Conservation (phyloP, 2,797 vertebrate species). For the Falco novaeseelandiae region DNA sequence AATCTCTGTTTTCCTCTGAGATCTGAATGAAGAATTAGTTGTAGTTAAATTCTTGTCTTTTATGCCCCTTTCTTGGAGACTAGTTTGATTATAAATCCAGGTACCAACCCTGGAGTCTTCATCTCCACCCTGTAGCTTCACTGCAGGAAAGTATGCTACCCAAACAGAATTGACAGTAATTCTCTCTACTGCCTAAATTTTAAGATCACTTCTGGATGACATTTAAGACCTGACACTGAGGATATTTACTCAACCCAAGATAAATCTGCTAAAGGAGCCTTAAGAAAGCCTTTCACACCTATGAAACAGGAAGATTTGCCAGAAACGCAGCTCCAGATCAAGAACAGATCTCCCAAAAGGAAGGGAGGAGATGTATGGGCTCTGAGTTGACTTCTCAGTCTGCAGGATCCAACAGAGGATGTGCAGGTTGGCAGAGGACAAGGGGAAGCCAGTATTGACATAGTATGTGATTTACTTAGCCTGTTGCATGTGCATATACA, state of each 20-base stretch:
- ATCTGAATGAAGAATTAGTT: not conserved
- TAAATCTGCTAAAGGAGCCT: not conserved
- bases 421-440: not conserved
- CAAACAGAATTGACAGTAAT: not conserved
- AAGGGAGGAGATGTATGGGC: not conserved
- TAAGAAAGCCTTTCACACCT: not conserved
- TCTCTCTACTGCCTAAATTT: not conserved
- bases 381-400: not conserved
- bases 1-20: not conserved
- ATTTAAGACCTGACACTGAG: not conserved
- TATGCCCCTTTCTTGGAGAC: not conserved
- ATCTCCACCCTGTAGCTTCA: not conserved
- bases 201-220: not conserved
- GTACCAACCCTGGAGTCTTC: not conserved
- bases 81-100: not conserved
- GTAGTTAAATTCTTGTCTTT: not conserved
- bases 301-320: not conserved
- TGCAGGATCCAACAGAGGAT: not conserved
- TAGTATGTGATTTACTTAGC: not conserved
- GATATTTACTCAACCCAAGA: not conserved
- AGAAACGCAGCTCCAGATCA: not conserved
- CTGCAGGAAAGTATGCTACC: not conserved
- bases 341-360: not conserved
- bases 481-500: not conserved
- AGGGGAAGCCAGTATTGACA: not conserved